These are phyloP conservation scores for Nothocercus julius DNA, from an alignment of 2,113 vertebrate species.

Conservation along the genomic window DNA sequence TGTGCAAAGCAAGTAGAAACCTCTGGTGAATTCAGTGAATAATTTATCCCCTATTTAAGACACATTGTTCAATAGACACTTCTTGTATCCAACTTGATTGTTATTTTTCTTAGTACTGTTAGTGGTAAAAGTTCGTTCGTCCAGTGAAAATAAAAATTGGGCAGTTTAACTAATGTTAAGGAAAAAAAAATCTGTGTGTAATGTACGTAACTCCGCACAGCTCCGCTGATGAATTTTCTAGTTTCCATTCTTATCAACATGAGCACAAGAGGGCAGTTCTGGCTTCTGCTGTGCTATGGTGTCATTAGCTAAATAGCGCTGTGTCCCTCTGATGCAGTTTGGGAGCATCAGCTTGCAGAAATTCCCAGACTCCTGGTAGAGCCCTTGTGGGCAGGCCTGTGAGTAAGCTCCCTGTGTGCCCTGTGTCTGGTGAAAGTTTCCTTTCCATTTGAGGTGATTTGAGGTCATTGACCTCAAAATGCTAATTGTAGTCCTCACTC, in stretches of 20 bases:
- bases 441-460: rapidly evolving
- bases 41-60: background rate
- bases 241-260: background rate
- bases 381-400: background rate
- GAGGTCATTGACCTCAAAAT: background rate
- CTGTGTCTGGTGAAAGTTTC: background rate
- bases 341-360: background rate
- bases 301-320: background rate
- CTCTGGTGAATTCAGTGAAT: slow-evolving; percentile 20
- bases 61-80: slow-evolving; percentile 17
- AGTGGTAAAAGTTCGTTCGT: background rate
- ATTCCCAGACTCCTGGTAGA: background rate
- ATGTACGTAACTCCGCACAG: background rate
- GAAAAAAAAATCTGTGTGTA: background rate
- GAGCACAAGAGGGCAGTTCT: background rate
- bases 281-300: background rate
- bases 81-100: background rate
- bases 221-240: background rate
- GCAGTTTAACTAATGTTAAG: background rate
- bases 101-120: background rate
- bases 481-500: background rate
- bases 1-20: slow-evolving; percentile 21
- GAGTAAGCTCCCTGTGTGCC: background rate
- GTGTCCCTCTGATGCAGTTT: background rate
- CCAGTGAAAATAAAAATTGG: background rate